These are phyloP conservation scores for Stegostoma tigrinum DNA, from an alignment of 2,113 vertebrate species.

Conservation along the genomic window DNA sequence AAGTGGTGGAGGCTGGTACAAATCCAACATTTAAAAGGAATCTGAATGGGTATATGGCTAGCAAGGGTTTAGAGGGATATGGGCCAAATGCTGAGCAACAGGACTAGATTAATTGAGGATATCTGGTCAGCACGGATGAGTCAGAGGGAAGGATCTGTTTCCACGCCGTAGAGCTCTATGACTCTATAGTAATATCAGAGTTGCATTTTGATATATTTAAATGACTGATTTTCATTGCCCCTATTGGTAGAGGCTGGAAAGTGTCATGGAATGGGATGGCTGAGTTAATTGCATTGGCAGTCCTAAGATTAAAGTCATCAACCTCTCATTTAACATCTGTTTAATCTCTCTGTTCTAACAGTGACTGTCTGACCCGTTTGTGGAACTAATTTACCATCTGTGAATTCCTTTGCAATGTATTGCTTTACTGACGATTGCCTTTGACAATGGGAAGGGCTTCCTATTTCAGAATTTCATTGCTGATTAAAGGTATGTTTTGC, in stretches of 20 bases:
- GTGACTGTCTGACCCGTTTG: neutral
- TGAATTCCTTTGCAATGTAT: neutral
- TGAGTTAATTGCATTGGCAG: neutral
- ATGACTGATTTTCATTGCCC: neutral
- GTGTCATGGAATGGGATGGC: neutral
- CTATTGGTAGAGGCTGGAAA: too few species aligned
- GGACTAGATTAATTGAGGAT: too few species aligned
- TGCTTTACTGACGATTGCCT: neutral
- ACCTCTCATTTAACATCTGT: slow-evolving; percentile 10
- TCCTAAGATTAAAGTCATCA: neutral
- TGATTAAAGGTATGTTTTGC: neutral
- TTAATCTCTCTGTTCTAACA: neutral
- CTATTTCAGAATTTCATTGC: neutral
- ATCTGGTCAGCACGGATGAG: too few species aligned
- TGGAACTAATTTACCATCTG: slow-evolving; percentile 17
- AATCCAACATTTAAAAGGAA: too few species aligned
- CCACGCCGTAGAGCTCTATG: too few species aligned
- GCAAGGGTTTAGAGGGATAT: too few species aligned
- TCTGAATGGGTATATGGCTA: too few species aligned
- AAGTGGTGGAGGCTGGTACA: too few species aligned
- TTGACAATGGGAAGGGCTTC: neutral
- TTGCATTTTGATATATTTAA: neutral
- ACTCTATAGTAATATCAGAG: neutral
- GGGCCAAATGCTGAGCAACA: too few species aligned
- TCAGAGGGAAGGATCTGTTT: too few species aligned